These are phyloP conservation scores for Gerris lacustris DNA, from an alignment of 2,888 invertebrate genomes.

Conservation along the genomic window DNA sequence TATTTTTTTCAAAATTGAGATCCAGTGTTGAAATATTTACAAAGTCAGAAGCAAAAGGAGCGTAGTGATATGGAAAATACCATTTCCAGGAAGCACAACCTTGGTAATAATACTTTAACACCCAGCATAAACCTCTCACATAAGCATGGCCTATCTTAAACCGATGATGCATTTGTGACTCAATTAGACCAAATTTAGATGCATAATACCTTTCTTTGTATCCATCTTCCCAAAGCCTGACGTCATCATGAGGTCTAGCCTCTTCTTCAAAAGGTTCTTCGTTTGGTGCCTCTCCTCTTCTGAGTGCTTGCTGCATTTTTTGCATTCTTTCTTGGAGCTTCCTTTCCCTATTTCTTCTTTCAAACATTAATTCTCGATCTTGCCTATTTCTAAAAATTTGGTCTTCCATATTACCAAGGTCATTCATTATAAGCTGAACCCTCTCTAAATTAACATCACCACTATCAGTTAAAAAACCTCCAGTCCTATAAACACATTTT, in stretches of 20 bases:
- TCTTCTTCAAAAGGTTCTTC: conserved; percentile 46
- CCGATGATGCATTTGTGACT: conserved; percentile 69
- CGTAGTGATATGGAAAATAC: conserved; percentile 99
- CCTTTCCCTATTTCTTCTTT: conserved; percentile 61
- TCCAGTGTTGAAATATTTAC: conserved; percentile 74
- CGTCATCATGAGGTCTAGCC: conserved; percentile 65
- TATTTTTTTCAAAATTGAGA: conserved; percentile 75
- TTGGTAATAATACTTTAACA: conserved; percentile 95
- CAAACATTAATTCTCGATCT: conserved; percentile 69
- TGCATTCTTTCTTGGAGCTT: conserved; percentile 43
- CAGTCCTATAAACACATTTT: conserved; percentile 84
- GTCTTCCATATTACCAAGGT: conserved; percentile 88
- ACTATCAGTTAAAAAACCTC: conserved; percentile 89
- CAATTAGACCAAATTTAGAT: conserved; percentile 73
- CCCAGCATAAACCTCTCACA: conserved; percentile 95
- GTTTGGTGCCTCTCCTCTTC: conserved; percentile 50
- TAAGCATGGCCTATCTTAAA: conserved; percentile 87
- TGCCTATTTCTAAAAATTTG: conserved; percentile 91
- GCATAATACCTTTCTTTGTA: conserved; percentile 97
- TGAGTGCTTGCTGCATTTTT: conserved; percentile 38
- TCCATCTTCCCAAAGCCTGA: conserved; percentile 88
- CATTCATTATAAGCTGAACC: conserved; percentile 88
- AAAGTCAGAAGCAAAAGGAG: conserved; percentile 98
- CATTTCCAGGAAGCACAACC: conserved; percentile 98
- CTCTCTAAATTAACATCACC: conserved; percentile 86